Conservation (phyloP, 2,797 vertebrate genomes). For the Furcifer pardalis region DNA sequence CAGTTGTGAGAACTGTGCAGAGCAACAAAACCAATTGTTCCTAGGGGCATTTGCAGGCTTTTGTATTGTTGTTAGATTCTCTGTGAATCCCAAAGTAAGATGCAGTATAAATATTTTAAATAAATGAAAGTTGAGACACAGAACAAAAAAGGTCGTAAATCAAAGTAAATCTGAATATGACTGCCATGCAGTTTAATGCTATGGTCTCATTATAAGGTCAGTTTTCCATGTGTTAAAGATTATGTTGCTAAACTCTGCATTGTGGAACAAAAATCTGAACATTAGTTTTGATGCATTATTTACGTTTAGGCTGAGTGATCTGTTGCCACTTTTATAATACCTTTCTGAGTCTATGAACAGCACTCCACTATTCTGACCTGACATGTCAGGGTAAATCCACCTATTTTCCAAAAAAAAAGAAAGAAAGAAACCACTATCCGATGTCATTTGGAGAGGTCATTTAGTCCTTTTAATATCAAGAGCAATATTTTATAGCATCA, state of each 20-base stretch:
- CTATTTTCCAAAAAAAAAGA: constrained; percentile 19
- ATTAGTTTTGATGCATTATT: neutral
- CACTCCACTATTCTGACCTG: neutral
- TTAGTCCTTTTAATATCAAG: constrained; percentile 34
- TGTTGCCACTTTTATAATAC: constrained; percentile 2
- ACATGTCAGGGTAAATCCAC: constrained; percentile 16
- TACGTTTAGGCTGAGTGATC: neutral
- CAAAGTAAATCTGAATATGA: neutral
- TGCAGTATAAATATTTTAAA: neutral
- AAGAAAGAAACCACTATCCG: neutral
- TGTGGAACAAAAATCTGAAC: neutral
- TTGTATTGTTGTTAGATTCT: no score
- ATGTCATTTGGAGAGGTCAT: neutral
- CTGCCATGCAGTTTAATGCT: neutral
- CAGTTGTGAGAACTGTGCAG: no score
- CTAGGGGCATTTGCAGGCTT: no score
- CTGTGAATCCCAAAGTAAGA: no score
- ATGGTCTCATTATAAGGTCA: neutral
- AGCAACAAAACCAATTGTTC: no score
- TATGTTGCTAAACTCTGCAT: neutral
- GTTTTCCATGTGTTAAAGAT: neutral
- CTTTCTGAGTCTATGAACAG: fast-evolving
- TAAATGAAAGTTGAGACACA: neutral
- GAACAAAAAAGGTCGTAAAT: neutral
- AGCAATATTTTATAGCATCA: neutral